phyloP scores from a whole-genome alignment of 2,797 vertebrate genomes.

The Acanthurus lineatus region DNA sequence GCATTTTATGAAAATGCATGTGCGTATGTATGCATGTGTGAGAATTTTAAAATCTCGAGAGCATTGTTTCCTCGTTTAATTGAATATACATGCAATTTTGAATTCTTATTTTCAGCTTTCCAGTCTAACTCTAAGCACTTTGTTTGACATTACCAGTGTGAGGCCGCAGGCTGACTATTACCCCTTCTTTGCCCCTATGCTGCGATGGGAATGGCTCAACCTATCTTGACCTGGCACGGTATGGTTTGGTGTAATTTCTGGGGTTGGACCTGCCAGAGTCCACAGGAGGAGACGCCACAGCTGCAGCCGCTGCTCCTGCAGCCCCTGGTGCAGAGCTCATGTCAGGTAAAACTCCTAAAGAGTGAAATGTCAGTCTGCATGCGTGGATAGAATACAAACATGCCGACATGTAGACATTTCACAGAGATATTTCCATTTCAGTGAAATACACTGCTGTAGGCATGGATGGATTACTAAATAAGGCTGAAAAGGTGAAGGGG shows the following conservation, averaged over 20 bases:
- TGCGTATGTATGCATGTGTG: not conserved
- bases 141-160: conserved; percentile 75
- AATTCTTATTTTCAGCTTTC: not conserved
- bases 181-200: conserved; percentile 85
- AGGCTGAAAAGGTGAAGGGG: not conserved
- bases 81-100: not conserved
- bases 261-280: conserved; percentile 74
- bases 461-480: conserved; percentile 22
- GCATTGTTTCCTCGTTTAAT: conserved; percentile 13
- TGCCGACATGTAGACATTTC: not conserved
- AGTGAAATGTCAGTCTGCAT: conserved; percentile 31
- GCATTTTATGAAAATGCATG: conserved; percentile 1
- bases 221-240: conserved; percentile 69
- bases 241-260: conserved; percentile 85
- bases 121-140: conserved; percentile 65
- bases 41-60: conserved; percentile 6
- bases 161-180: conserved; percentile 80
- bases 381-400: conserved; percentile 7
- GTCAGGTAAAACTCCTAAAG: conserved; percentile 88
- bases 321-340: conserved; percentile 93
- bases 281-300: conserved; percentile 87
- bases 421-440: conserved; percentile 27
- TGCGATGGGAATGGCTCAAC: conserved; percentile 82
- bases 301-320: conserved; percentile 86
- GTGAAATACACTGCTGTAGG: conserved; percentile 4